Evolutionary conservation across 2,888 invertebrate species (phyloP), one percentile per base, ranked within the genome.

Genomic region (Oligia fasciuncula): DNA sequence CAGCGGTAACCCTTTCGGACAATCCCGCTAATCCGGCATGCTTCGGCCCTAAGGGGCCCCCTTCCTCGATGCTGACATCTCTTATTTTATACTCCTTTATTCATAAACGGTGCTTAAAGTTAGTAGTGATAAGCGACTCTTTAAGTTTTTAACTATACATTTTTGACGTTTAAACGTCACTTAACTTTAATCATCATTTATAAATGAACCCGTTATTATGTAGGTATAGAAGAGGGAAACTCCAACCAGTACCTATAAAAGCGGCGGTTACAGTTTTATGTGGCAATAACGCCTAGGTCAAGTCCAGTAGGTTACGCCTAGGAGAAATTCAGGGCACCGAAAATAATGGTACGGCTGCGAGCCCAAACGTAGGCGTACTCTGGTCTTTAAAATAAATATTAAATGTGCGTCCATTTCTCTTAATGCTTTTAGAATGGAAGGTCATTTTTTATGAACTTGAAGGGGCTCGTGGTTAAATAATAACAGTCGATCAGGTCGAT

Each of bases 251-350:
- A 67, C 2, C 57, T 66, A 76, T 46, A 72, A 81, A 77, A 57
- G 68, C 40, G n/a, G 6, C 2, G n/a, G 19, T 73, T 81, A 85
- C 67, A 54, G 63, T 72, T 84, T 85, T 66, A 81, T 77, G 68
- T 29, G 19, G 81, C 54, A 46, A 23, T 73, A 65, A 74, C 13
- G n/a, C 2, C 60, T 54, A 72, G 81, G 77, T 77, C 85, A 75
- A 77, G 49, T 51, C 43, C 2, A 62, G 35, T n/a, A 63, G 60
- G 69, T 62, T 40, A 43, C 23, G 35, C 2, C 43, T 73, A 46
- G 11, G 5, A 70, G 70, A 69, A 73, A 76, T 62, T 43, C 40
- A n/a, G 57, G 49, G 17, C 40, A 73, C 29, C 19, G 60, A 69
- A 57, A 35, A 57, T 6, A 71, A 57, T 49, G 6, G 54, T 65